Evolutionary conservation across 2,113 vertebrate species (phyloP).

Genomic region (Cephalopterus ornatus): DNA sequence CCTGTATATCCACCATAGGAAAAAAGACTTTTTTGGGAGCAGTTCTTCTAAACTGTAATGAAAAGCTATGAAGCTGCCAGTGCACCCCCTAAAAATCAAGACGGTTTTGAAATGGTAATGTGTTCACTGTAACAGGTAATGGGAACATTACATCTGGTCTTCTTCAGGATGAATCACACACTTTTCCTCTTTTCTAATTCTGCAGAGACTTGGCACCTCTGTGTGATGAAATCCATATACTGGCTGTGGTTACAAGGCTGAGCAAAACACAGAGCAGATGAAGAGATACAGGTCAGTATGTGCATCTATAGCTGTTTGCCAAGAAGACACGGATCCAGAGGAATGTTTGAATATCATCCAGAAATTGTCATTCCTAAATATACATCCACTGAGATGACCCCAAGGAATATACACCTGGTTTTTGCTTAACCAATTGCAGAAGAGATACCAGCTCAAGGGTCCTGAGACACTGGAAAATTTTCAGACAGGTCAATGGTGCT

Average conservation of each 20-base stretch:
- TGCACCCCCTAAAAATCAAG: background rate
- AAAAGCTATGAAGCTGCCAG: conserved; percentile 8
- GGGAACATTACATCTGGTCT: conserved; percentile 54
- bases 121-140: conserved; percentile 50
- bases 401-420: conserved; percentile 45
- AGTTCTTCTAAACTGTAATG: background rate
- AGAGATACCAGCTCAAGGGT: background rate
- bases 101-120: background rate
- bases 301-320: conserved; percentile 45
- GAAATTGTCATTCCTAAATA: conserved; percentile 33
- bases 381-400: conserved; percentile 17
- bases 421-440: conserved; percentile 5
- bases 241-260: conserved; percentile 26
- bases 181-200: conserved; percentile 36
- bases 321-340: conserved; percentile 52
- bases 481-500: background rate
- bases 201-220: conserved; percentile 57
- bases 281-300: conserved; percentile 53
- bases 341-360: conserved; percentile 57
- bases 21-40: background rate
- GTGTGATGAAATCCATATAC: conserved; percentile 61
- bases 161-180: conserved; percentile 48
- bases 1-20: background rate
- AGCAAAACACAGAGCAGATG: conserved; percentile 57
- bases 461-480: background rate